phyloP scores from a whole-genome alignment of 2,797 vertebrate genomes.

The Catostomus latipinnis region DNA sequence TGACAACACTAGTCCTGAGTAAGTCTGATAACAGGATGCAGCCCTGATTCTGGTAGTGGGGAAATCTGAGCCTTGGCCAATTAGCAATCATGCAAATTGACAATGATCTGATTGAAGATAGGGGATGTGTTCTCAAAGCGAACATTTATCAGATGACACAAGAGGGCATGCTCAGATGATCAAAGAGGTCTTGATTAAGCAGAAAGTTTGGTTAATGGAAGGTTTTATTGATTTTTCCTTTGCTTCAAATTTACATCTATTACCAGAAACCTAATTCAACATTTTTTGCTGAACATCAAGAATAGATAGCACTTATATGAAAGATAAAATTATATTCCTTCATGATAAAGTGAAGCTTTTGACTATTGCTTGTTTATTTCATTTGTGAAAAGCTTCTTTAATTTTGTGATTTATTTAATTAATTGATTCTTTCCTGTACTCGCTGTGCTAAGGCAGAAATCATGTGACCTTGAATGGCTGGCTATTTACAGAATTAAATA shows the following conservation, averaged over 20 bases:
- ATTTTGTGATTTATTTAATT: not conserved
- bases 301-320: not conserved
- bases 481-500: conserved; percentile 39
- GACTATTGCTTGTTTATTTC: not conserved
- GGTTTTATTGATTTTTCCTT: conserved; percentile 18
- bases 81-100: conserved; percentile 70
- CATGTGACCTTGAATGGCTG: too few species aligned
- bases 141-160: conserved; percentile 27
- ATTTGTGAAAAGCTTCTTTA: not conserved
- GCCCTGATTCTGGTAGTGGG: conserved; percentile 56
- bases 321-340: too few species aligned
- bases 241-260: not conserved
- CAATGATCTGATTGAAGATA: conserved; percentile 64
- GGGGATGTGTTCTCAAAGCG: conserved; percentile 52
- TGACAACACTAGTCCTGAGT: too few species aligned
- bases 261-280: not conserved
- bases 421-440: not conserved
- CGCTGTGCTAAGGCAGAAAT: not conserved
- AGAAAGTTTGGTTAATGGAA: conserved; percentile 29
- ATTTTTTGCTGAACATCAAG: conserved; percentile 12
- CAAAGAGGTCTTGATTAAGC: conserved; percentile 55
- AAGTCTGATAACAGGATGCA: conserved; percentile 20
- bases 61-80: conserved; percentile 62
- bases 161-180: conserved; percentile 21
- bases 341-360: not conserved